Evolutionary conservation across 2,113 vertebrate genomes (phyloP), one percentile per base, ranked within the genome.

Genomic region (Bufo bufo): DNA sequence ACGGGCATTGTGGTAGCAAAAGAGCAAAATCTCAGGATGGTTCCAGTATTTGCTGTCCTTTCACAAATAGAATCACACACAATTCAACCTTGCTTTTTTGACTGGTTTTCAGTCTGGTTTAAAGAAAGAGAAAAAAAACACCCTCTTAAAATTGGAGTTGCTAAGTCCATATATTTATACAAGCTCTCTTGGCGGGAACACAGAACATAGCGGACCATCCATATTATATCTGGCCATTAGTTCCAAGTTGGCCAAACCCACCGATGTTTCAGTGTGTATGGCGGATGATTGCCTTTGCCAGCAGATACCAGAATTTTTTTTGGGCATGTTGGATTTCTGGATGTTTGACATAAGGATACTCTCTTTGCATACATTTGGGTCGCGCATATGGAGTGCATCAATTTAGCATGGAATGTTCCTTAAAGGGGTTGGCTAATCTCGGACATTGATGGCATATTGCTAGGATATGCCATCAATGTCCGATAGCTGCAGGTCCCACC

Each of bases 1-100:
- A 54, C 49, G 7, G 80, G 50, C 69, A 77, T 77, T 65, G 80
- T 83, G 20, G 61, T 83, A 84, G 66, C 56, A 61, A 74, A 65
- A 74, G n/a, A 12, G 77, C 77, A 71, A 71, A 87, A 80, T 87
- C 61, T 56, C 45, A 16, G 23, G 63, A 47, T 54, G 61, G 9
- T 86, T 77, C 33, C 17, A 58, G 43, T 49, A 75, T 75, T 75
- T 74, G 71, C 71, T 47, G 14, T 74, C 71, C 16, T 47, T 47
- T 47, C 71, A 47, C 14, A 14, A 72, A 14, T 72, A 16, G 16
- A 72, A 72, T 43, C 2, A 66, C 66, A 8, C 16, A 74, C 11
- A 49, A 47, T 11, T 47, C 47, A 47, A 3, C 43, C 19, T 74
- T 47, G 43, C 33, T 33, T 33, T 33, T 33, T 33, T 33, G 33